Evolutionary conservation across 2,797 vertebrate genomes (phyloP).

Genomic region (Alectoris magna): DNA sequence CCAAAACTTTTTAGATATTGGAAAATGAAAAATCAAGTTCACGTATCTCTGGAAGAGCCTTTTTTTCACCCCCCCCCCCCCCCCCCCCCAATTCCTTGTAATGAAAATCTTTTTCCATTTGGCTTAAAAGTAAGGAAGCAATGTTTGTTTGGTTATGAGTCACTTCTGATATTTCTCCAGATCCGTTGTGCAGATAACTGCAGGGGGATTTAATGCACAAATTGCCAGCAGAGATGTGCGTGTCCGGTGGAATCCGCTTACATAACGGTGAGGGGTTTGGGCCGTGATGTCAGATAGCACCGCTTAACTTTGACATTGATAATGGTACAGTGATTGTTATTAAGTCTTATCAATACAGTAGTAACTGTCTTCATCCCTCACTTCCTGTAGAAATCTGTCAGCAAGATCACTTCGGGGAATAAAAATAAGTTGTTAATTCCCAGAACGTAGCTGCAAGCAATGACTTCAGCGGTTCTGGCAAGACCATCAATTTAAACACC

Average conservation of each 20-base stretch:
- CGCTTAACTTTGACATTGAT: slow-evolving; percentile 61
- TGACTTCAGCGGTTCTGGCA: slow-evolving; percentile 47
- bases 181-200: slow-evolving; percentile 48
- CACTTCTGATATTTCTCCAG: slow-evolving; percentile 54
- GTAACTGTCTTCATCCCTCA: slow-evolving; percentile 34
- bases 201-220: slow-evolving; percentile 41
- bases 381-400: slow-evolving; percentile 66
- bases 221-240: slow-evolving; percentile 55
- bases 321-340: slow-evolving; percentile 31
- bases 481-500: slow-evolving; percentile 25
- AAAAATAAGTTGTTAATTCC: slow-evolving; percentile 65
- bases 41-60: neutral
- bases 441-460: slow-evolving; percentile 58
- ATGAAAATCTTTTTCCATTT: slow-evolving; percentile 17
- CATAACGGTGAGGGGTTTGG: slow-evolving; percentile 8
- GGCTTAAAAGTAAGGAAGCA: slow-evolving; percentile 10
- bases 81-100: neutral
- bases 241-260: slow-evolving; percentile 63
- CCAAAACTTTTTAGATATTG: neutral
- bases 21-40: neutral
- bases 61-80: neutral
- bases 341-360: slow-evolving; percentile 55
- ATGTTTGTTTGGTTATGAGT: slow-evolving; percentile 48
- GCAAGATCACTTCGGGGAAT: slow-evolving; percentile 58
- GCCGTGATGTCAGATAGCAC: slow-evolving; percentile 21